Evolutionary conservation across 2,888 invertebrate genomes (phyloP), one percentile per base, ranked within the genome.

Genomic region (Tenthredo scrophulariae): DNA sequence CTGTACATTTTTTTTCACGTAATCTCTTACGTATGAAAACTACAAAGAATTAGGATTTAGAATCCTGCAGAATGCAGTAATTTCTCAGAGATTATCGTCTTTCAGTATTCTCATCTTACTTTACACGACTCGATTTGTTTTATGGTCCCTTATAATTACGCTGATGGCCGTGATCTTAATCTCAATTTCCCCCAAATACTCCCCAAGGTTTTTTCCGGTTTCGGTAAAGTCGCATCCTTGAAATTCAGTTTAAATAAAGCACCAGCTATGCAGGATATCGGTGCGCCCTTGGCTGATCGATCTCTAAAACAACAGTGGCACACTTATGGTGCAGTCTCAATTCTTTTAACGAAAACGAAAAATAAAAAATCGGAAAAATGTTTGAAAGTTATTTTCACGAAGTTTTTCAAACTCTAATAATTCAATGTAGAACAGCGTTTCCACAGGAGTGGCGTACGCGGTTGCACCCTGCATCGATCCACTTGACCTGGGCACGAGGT

Each of bases 401-500:
- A 62, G 33, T 40, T 62, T 54, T 26, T 29, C 3, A 40, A 40
- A 40, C 62, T 58, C 58, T 58, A 9, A 22, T 58, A 62, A 80
- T 37, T n/a, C 77, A 46, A 77, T 50, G 77, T 77, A 62, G 62
- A 58, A 50, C 62, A 62, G 58, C 80, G 33, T 80, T 80, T 62
- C 58, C 13, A 62, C 37, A 58, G 40, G 33, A 62, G 40, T 62
- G 62, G 54, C 15, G n/a, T 80, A 58, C 80, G 80, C 80, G 80
- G 80, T 80, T 80, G 88, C 89, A 91, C 91, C 90, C 89, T 90
- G 90, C 89, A 92, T 92, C 91, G 92, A 92, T 92, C 91, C 91
- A 91, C 90, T 91, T 92, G 91, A 91, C 92, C 91, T 89, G 91
- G 88, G 80, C 80, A 80, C 87, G 89, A 26, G 65, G 75, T 77